Percentiles rank a stretch among this genome's conserved stretches.
These are phyloP conservation scores for Lepidocyrtinus sp. DNA, from an alignment of 2,888 invertebrate genomes.

Conservation along the genomic window DNA sequence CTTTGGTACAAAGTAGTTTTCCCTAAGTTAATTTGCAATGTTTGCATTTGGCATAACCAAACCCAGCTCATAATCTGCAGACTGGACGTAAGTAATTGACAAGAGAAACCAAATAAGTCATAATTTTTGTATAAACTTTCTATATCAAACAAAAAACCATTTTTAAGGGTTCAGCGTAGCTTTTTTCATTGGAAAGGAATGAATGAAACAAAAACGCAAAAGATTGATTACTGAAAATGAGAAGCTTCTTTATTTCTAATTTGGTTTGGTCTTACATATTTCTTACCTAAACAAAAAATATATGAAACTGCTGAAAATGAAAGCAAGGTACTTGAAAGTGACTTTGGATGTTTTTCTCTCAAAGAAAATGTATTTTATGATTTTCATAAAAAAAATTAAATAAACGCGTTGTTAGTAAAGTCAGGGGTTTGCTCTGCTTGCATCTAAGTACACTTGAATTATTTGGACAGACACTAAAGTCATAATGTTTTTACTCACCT, in stretches of 20 bases:
- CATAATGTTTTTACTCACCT: background rate
- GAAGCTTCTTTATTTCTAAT: background rate
- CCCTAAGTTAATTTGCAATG: background rate
- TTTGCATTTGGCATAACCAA: background rate
- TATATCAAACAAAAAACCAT: background rate
- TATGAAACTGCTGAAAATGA: slow-evolving; percentile 19
- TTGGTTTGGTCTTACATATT: background rate
- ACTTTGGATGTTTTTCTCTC: slow-evolving; percentile 39
- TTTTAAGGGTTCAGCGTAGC: background rate
- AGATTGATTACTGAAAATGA: background rate
- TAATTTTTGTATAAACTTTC: background rate
- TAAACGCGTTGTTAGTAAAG: no score
- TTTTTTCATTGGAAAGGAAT: background rate
- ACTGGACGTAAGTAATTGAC: slow-evolving; percentile 36
- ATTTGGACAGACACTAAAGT: no score
- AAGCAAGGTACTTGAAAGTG: slow-evolving; percentile 58
- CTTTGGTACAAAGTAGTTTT: background rate
- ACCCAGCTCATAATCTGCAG: slow-evolving; percentile 44
- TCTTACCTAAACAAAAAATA: slow-evolving; percentile 5
- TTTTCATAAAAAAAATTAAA: slow-evolving; percentile 27
- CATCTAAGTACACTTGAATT: no score
- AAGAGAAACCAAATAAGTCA: background rate
- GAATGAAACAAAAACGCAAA: background rate
- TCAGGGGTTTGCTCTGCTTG: background rate
- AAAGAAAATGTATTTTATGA: slow-evolving; percentile 28